Base-by-base conservation (phyloP, 2,888 invertebrate species). In the Cactoblastis cactorum region DNA sequence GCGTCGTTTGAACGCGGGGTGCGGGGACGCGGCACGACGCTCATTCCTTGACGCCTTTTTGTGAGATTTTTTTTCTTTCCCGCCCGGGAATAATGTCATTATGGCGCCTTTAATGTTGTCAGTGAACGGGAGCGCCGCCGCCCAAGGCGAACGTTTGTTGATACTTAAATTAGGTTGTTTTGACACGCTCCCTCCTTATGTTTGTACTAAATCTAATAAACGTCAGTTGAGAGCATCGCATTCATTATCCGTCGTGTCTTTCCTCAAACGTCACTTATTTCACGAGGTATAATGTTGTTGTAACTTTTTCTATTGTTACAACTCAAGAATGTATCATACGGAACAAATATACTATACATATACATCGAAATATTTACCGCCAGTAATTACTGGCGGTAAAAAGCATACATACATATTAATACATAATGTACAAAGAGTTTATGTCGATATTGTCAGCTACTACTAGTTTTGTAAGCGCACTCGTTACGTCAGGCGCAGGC, bases 131-230 rank as follows among this genome's bases (percentile, higher is more conserved):
- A 74, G 75, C 79, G 75, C 73, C 70, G 77, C 87, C 88, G 87
- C 88, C 88, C 87, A 86, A 76, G 85, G 85, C 84, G 87, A 87
- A 67, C 85, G 85, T 87, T 89, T 89, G 89, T 89, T 88, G 86
- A 89, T 89, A 89, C 89, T 88, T 88, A 88, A 89, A 89, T 88
- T 88, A 86, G 87, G 81, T 83, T 87, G 86, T 86, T 88, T 86
- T 88, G 89, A 88, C 88, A 87, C 86, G 87, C 83, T 86, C 86
- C 78, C 85, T 83, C 85, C 85, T 84, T 82, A 83, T 86, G 86
- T 84, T 87, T 83, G 80, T 81, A 84, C 80, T 87, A 86, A 87
- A 88, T 88, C 84, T 87, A 87, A 88, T 87, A 86, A 87, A 85
- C 74, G 83, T 87, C 85, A 71, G 76, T 74, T 74, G 79, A 74